Conservation (phyloP, 2,888 invertebrate genomes). For the Nesidiocoris tenuis region DNA sequence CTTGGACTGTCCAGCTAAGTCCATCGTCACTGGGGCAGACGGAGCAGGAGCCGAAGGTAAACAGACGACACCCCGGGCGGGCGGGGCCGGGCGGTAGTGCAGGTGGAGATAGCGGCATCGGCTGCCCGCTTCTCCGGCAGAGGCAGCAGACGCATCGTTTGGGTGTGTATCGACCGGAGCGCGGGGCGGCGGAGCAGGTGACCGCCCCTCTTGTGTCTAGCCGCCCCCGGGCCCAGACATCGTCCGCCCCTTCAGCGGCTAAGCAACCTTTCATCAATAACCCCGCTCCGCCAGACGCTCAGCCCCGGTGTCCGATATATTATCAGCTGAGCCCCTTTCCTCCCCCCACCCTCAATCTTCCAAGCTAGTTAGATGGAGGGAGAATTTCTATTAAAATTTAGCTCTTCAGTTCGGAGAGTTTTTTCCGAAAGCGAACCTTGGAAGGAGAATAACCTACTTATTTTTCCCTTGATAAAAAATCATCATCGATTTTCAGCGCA, state of each 20-base stretch:
- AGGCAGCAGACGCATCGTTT: constrained; percentile 34
- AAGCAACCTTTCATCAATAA: constrained; percentile 39
- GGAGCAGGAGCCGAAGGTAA: constrained; percentile 12
- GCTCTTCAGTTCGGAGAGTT: too few relatives aligned
- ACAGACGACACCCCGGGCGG: constrained; percentile 26
- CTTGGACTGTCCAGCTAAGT: too few relatives aligned
- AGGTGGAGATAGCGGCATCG: background rate
- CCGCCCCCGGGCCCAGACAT: constrained; percentile 1
- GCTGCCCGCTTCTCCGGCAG: background rate
- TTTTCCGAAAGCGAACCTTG: too few relatives aligned
- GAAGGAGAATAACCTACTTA: too few relatives aligned
- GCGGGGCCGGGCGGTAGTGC: background rate
- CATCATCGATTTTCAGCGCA: too few relatives aligned
- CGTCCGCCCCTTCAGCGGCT: constrained; percentile 1
- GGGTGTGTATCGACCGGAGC: constrained; percentile 34
- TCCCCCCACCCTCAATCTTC: too few relatives aligned
- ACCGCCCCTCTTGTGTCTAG: constrained; percentile 30
- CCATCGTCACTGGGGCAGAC: background rate
- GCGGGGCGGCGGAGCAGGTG: background rate
- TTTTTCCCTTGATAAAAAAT: too few relatives aligned
- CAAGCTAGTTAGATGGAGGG: too few relatives aligned
- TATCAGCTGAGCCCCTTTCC: background rate
- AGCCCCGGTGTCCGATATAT: background rate
- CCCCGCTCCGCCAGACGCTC: background rate
- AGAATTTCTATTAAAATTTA: too few relatives aligned